Conservation (phyloP, 1,140 invertebrate genomes). For the Rhynchophorus ferrugineus region DNA sequence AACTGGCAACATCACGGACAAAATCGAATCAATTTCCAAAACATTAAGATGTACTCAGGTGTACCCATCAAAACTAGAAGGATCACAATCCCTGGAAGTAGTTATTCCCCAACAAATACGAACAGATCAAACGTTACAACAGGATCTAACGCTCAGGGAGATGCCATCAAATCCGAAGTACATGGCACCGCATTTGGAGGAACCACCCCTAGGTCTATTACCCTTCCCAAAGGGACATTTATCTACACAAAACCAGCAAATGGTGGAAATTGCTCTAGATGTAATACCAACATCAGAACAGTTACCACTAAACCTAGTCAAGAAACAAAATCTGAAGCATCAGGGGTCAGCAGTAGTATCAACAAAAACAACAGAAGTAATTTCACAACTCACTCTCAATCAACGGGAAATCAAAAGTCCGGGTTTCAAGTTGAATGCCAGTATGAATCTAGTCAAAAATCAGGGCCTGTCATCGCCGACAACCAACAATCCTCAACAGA, state of each 20-base stretch:
- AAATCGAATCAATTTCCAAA: background rate
- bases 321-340: background rate
- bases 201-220: background rate
- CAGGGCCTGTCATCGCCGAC: background rate
- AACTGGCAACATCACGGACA: background rate
- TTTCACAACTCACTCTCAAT: background rate
- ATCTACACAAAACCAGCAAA: background rate
- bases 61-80: too few species aligned
- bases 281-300: too few species aligned
- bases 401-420: background rate
- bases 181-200: background rate
- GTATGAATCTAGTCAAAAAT: slow-evolving; percentile 5
- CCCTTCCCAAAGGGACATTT: slow-evolving; percentile 3
- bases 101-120: too few species aligned
- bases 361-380: slow-evolving; percentile 3
- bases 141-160: background rate
- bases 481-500: background rate
- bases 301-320: background rate
- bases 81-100: slow-evolving; percentile 7
- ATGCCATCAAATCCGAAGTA: background rate
- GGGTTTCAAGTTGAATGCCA: background rate
- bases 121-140: background rate
- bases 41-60: background rate
- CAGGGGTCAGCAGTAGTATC: background rate
- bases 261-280: too few species aligned